These are phyloP conservation scores for Plebejus argus DNA, from an alignment of 2,888 invertebrate species.

Conservation along the genomic window DNA sequence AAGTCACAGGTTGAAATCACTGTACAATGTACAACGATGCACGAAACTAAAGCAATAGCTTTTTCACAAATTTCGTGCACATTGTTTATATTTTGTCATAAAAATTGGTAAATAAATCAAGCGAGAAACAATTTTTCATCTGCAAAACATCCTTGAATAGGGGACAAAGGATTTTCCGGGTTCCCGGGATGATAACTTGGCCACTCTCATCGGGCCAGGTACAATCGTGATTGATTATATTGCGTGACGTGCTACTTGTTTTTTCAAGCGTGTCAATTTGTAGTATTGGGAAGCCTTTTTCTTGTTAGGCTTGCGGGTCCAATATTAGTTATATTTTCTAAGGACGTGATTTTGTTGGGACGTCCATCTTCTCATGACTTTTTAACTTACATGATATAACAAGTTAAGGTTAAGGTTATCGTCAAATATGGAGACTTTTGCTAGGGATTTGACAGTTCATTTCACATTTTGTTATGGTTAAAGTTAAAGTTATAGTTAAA, in stretches of 20 bases:
- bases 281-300: background rate
- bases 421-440: too few species aligned
- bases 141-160: background rate
- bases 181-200: background rate
- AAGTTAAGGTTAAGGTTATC: too few species aligned
- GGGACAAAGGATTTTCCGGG: background rate
- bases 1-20: too few species aligned
- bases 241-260: background rate
- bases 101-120: background rate
- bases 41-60: too few species aligned
- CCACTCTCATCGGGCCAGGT: background rate
- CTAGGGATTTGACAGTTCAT: too few species aligned
- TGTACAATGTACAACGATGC: too few species aligned
- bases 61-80: background rate
- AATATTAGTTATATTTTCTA: background rate
- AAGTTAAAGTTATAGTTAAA: too few species aligned
- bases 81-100: background rate
- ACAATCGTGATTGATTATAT: background rate
- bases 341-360: too few species aligned
- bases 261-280: background rate
- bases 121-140: background rate
- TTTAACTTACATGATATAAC: too few species aligned
- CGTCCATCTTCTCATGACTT: too few species aligned
- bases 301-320: background rate
- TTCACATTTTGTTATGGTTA: too few species aligned